These are phyloP conservation scores for Eupleurogrammus muticus DNA, from an alignment of 2,797 vertebrate genomes.

Conservation along the genomic window DNA sequence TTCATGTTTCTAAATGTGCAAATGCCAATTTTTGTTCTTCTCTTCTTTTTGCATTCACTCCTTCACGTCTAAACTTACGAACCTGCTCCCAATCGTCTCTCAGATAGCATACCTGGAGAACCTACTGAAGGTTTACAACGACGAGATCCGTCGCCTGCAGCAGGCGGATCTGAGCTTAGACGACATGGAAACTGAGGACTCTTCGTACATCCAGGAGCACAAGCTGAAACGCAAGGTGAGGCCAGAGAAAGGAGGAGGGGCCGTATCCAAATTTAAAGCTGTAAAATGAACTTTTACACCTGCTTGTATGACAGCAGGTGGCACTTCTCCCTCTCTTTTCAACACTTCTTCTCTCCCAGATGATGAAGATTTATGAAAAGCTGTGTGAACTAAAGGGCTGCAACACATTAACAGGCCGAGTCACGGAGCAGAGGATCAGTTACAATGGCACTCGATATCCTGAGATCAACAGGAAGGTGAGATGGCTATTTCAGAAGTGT, in stretches of 20 bases:
- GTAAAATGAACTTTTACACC: fast-evolving
- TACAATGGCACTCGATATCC: slow-evolving; percentile 90
- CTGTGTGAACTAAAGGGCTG: slow-evolving; percentile 92
- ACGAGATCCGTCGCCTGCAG: slow-evolving; percentile 90
- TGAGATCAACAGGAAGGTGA: slow-evolving; percentile 90
- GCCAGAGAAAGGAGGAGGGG: background rate
- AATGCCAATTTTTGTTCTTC: too few species aligned
- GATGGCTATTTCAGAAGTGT: background rate
- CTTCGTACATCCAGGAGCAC: slow-evolving; percentile 91
- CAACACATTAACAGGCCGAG: slow-evolving; percentile 87
- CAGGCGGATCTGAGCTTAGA: slow-evolving; percentile 88
- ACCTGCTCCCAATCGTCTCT: background rate
- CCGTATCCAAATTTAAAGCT: background rate
- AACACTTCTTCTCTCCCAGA: slow-evolving; percentile 63
- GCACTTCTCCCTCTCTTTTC: background rate
- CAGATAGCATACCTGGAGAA: slow-evolving; percentile 93
- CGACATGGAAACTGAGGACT: slow-evolving; percentile 88
- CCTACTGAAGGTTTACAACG: slow-evolving; percentile 88
- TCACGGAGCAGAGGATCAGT: slow-evolving; percentile 90
- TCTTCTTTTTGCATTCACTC: background rate
- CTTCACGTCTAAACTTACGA: background rate
- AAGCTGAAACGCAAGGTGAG: slow-evolving; percentile 89
- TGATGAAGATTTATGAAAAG: slow-evolving; percentile 92
- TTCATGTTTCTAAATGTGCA: background rate
- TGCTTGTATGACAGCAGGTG: background rate